phyloP scores from a whole-genome alignment of 2,113 vertebrate genomes.

The Caretta caretta region DNA sequence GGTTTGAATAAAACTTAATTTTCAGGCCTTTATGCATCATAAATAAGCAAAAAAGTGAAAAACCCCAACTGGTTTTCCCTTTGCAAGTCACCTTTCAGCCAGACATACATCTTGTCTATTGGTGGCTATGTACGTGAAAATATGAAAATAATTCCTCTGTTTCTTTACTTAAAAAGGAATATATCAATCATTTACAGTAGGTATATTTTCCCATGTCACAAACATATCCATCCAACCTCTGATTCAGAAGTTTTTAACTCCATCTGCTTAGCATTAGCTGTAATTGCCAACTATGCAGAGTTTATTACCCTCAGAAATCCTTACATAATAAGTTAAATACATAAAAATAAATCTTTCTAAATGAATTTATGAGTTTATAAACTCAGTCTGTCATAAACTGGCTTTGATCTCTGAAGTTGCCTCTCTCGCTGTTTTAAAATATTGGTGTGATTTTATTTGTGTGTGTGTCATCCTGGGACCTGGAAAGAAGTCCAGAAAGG shows the following conservation, averaged over 20 bases:
- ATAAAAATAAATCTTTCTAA: constrained; percentile 14
- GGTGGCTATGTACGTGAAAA: neutral
- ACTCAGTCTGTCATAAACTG: neutral
- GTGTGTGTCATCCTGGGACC: neutral
- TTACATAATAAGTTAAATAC: neutral
- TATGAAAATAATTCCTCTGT: constrained; percentile 16
- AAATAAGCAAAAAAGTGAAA: constrained; percentile 18
- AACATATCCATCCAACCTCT: neutral
- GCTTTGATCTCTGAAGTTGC: neutral
- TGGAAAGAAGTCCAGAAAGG: neutral
- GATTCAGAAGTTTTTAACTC: constrained; percentile 32
- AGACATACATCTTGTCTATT: neutral
- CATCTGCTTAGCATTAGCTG: constrained; percentile 34
- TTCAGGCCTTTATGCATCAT: constrained; percentile 20
- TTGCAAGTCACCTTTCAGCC: constrained; percentile 16
- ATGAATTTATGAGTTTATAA: constrained; percentile 41
- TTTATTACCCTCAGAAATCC: constrained; percentile 31
- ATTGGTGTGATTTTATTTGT: neutral
- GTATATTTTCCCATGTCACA: neutral
- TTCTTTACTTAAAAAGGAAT: neutral
- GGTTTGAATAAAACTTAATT: constrained; percentile 20
- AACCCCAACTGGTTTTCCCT: constrained; percentile 1
- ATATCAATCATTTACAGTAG: constrained; percentile 25
- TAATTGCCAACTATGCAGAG: neutral
- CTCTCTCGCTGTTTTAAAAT: neutral